phyloP scores from a whole-genome alignment of 1,140 invertebrate genomes.

The Holotrichia oblita region DNA sequence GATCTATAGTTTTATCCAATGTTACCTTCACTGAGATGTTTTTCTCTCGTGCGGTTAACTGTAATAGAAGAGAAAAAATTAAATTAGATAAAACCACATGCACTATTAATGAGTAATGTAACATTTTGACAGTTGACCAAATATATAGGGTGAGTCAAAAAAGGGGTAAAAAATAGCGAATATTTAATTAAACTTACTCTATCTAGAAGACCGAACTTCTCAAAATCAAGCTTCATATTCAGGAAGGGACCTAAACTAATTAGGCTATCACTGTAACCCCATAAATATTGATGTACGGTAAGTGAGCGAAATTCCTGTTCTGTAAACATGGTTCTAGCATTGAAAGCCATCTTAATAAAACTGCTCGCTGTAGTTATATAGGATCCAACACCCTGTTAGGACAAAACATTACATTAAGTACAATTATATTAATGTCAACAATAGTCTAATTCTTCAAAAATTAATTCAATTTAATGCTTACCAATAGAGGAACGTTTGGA shows the following conservation, averaged over 20 bases:
- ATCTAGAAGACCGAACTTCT: constrained; percentile 79
- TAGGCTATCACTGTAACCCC: constrained; percentile 85
- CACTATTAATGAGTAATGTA: neutral
- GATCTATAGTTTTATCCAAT: neutral
- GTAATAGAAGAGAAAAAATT: constrained; percentile 44
- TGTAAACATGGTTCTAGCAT: constrained; percentile 69
- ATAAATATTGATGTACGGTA: constrained; percentile 79
- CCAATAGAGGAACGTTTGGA: constrained; percentile 83
- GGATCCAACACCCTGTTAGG: constrained; percentile 69
- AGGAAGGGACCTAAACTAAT: constrained; percentile 74
- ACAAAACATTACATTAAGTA: constrained; percentile 10
- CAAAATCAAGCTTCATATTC: no score
- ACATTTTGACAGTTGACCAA: no score
- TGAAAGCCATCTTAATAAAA: constrained; percentile 71
- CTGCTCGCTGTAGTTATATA: constrained; percentile 66
- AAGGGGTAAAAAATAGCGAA: no score
- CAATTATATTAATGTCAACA: neutral
- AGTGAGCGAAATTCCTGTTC: constrained; percentile 73
- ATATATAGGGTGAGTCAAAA: no score
- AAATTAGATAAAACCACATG: no score
- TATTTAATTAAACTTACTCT: constrained; percentile 68
- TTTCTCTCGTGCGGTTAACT: constrained; percentile 57
- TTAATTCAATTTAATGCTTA: constrained; percentile 62
- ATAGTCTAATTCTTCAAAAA: no score
- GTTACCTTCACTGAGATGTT: constrained; percentile 52